A percentile compares a stretch with the other conserved stretches of the same genome.
Conservation (phyloP, 1,140 invertebrate species). For the Ceratosolen solmsi region DNA sequence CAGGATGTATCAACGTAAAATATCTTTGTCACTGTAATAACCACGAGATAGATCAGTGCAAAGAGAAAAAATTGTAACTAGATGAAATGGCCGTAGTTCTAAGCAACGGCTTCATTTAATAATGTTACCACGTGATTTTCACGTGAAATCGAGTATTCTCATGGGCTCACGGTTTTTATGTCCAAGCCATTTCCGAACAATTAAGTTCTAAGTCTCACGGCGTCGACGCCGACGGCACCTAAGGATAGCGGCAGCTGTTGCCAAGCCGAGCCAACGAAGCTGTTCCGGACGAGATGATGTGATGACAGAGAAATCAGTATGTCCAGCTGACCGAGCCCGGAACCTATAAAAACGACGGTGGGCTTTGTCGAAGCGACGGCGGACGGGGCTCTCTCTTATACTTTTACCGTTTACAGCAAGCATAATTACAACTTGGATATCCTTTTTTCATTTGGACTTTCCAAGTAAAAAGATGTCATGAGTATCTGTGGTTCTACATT, state of each 20-base stretch:
- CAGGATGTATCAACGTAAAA: slow-evolving; percentile 40
- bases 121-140: slow-evolving; percentile 20
- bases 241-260: slow-evolving; percentile 38
- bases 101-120: slow-evolving; percentile 34
- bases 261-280: slow-evolving; percentile 49
- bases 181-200: slow-evolving; percentile 40
- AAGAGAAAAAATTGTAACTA: not conserved
- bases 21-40: slow-evolving; percentile 27
- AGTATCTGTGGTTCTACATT: slow-evolving; percentile 43
- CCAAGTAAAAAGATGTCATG: slow-evolving; percentile 40
- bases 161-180: slow-evolving; percentile 31
- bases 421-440: slow-evolving; percentile 48
- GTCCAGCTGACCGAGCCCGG: slow-evolving; percentile 53
- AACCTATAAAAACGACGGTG: slow-evolving; percentile 57
- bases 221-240: slow-evolving; percentile 12
- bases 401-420: slow-evolving; percentile 49
- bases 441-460: slow-evolving; percentile 34
- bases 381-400: slow-evolving; percentile 28
- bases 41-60: not conserved
- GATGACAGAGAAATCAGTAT: slow-evolving; percentile 62
- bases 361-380: slow-evolving; percentile 24
- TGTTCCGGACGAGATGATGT: slow-evolving; percentile 62
- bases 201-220: slow-evolving; percentile 37
- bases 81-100: slow-evolving; percentile 21
- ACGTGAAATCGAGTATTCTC: slow-evolving; percentile 32